A percentile compares a stretch with the other conserved stretches of the same genome.
Evolutionary conservation across 2,113 vertebrate species (phyloP).

Genomic region (Amblyornis subalaris): DNA sequence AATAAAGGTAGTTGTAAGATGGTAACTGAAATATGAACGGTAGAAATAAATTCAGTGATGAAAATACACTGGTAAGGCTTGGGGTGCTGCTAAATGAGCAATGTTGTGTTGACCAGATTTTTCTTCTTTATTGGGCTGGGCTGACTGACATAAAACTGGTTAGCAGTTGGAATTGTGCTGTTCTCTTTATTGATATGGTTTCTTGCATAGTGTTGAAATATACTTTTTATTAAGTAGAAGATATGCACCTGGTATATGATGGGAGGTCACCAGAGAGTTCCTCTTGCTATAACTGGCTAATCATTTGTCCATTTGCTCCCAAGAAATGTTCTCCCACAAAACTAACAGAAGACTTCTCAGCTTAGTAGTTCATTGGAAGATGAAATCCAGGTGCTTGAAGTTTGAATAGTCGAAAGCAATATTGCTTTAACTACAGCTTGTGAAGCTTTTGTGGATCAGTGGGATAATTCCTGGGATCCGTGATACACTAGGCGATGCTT

Average conservation of each 20-base stretch:
- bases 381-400: slow-evolving; percentile 1
- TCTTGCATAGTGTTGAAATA: background rate
- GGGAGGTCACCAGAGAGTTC: background rate
- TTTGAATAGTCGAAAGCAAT: background rate
- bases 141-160: background rate
- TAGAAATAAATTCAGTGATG: background rate
- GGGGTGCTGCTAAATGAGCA: background rate
- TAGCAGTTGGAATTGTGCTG: background rate
- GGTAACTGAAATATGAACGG: background rate
- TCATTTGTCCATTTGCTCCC: background rate
- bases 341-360: background rate
- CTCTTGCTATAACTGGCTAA: background rate
- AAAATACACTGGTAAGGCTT: background rate
- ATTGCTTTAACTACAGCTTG: background rate
- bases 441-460: background rate
- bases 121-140: background rate
- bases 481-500: background rate
- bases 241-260: background rate
- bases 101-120: background rate
- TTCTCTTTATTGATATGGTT: background rate
- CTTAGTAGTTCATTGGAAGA: background rate
- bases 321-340: slow-evolving; percentile 13
- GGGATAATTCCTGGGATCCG: background rate
- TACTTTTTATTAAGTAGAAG: background rate
- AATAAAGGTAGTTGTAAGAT: background rate